Base-by-base conservation (phyloP, 2,888 invertebrate genomes). In the Ornithoptera priamus region DNA sequence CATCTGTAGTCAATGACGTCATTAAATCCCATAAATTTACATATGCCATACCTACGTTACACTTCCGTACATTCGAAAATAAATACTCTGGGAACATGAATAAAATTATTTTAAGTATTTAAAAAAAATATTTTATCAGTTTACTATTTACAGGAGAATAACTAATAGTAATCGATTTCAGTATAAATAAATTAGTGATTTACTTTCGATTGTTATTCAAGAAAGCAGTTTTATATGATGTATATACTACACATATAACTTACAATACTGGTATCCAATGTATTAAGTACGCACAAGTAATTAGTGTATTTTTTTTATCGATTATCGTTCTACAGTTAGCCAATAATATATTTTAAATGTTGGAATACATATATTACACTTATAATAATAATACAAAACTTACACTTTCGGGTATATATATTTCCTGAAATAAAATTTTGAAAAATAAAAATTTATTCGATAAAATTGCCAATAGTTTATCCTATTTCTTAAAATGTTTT, bases 401-500 rank as follows among this genome's bases (percentile, higher is more conserved):
- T 86, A 89, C 88, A 81, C 82, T 84, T 70, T 76, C 80, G 57
- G 78, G 78, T 64, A 86, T 79, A 75, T 71, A 67, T 73, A 77
- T 74, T 71, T 72, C 83, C 88, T 88, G 85, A 74, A 89, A 89
- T 75, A 81, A 70, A 82, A 70, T 66, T 62, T 62, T 46, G 36
- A 57, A 50, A n/a, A 53, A 24, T 24, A 63, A 63, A 58, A 46
- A 66, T 58, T 58, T 12, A 58, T 12, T 15, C 22, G 12, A 22
- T 22, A 20, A 58, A 22, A 22, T 58, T 8, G 24, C 57, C 57
- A 58, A 58, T 58, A n/a, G 8, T 58, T 10, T 56, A 10, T 46
- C 46, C 4, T 46, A 46, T 46, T 8, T 2, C 15, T 46, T 15
- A 7, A 46, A 46, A 46, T 10, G 10, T 22, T 22, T 22, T 22